A percentile compares a stretch with the other conserved stretches of the same genome.
These are phyloP conservation scores for Lathronympha strigana DNA, from an alignment of 2,888 invertebrate genomes.

Conservation along the genomic window DNA sequence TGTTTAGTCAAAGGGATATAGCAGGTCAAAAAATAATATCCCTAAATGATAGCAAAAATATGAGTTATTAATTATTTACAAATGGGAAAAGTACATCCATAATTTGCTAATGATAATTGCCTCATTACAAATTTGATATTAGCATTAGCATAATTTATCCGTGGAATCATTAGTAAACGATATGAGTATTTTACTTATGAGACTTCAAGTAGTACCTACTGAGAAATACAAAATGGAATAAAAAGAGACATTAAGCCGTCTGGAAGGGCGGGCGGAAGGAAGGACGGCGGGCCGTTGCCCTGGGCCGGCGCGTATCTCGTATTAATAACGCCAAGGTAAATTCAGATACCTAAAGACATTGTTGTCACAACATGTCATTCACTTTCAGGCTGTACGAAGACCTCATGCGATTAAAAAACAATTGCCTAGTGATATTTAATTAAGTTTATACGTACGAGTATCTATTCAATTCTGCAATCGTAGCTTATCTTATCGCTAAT, in stretches of 20 bases:
- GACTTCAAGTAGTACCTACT: conserved; percentile 6
- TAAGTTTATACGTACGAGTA: not conserved
- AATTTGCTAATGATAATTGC: conserved; percentile 17
- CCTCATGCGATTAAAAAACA: conserved; percentile 31
- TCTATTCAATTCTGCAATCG: conserved; percentile 7
- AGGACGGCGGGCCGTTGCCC: conserved; percentile 72
- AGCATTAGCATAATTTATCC: not conserved
- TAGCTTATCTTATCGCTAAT: conserved; percentile 4
- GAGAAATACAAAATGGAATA: conserved; percentile 21
- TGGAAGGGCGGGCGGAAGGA: conserved; percentile 60
- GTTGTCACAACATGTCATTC: conserved; percentile 34
- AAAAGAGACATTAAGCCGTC: conserved; percentile 41
- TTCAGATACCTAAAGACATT: conserved; percentile 26
- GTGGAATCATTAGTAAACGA: conserved; percentile 17
- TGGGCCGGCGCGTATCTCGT: conserved; percentile 46
- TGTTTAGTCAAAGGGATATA: no score
- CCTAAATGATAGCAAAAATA: conserved; percentile 1
- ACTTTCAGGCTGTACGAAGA: conserved; percentile 25
- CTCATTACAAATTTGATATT: conserved; percentile 14
- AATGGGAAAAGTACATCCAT: not conserved
- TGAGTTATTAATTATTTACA: no score
- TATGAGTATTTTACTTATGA: conserved; percentile 4
- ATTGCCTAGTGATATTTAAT: conserved; percentile 10
- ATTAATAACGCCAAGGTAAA: conserved; percentile 41
- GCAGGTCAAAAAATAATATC: not conserved